A percentile compares a stretch with the other conserved stretches of the same genome.
Conservation (phyloP, 2,888 invertebrate genomes). For the Drosophila testacea region DNA sequence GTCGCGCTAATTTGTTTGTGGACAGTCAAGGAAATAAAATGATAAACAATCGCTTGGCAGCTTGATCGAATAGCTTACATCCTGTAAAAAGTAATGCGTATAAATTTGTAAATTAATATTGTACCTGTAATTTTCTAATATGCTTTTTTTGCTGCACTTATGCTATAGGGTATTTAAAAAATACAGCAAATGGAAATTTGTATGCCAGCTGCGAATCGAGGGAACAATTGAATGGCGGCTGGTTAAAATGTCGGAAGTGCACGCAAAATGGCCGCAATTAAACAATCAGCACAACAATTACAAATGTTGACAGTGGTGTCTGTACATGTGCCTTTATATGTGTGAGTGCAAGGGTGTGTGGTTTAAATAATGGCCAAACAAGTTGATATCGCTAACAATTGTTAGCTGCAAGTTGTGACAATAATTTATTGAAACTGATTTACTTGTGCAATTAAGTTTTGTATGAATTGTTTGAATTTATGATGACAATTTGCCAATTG, state of each 20-base stretch:
- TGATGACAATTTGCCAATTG: slow-evolving; percentile 52
- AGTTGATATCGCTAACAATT: slow-evolving; percentile 75
- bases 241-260: slow-evolving; percentile 58
- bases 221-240: slow-evolving; percentile 32
- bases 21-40: slow-evolving; percentile 9
- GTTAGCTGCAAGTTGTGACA: slow-evolving; percentile 72
- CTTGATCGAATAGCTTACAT: not conserved
- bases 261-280: slow-evolving; percentile 80
- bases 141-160: not conserved
- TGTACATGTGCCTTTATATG: not conserved
- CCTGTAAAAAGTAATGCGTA: slow-evolving; percentile 8
- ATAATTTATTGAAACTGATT: slow-evolving; percentile 72
- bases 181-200: not conserved
- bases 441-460: slow-evolving; percentile 65
- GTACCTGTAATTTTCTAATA: no score
- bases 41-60: not conserved
- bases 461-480: slow-evolving; percentile 60
- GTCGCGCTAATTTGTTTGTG: slow-evolving; percentile 58
- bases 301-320: slow-evolving; percentile 57
- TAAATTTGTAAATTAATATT: not conserved
- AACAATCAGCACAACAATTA: slow-evolving; percentile 80
- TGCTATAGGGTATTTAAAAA: slow-evolving; percentile 26
- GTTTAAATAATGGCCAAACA: slow-evolving; percentile 58
- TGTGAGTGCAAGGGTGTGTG: slow-evolving; percentile 17
- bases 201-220: not conserved